These are phyloP conservation scores for Cryptus armator DNA, from an alignment of 2,888 invertebrate species.

Conservation along the genomic window DNA sequence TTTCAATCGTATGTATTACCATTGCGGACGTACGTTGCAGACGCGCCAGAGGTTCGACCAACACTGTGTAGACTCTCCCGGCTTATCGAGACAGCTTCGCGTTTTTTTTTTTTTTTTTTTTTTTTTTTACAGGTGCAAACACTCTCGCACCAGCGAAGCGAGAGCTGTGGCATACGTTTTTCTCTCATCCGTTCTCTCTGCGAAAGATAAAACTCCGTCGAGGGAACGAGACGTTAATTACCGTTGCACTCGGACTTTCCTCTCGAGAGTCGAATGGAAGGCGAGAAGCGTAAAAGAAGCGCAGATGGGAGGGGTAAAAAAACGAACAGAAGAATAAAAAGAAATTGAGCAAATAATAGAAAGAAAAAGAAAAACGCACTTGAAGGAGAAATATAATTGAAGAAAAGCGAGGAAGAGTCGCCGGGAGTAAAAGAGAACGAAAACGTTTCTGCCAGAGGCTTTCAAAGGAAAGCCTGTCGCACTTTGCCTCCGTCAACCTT, in stretches of 20 bases:
- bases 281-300: constrained; percentile 12
- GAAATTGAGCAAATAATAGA: constrained; percentile 41
- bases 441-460: constrained; percentile 30
- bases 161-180: constrained; percentile 30
- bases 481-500: constrained; percentile 3
- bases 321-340: neutral
- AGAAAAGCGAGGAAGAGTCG: constrained; percentile 54
- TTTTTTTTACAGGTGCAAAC: constrained; percentile 50
- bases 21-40: constrained; percentile 36
- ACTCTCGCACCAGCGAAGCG: constrained; percentile 31
- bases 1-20: constrained; percentile 24
- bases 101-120: constrained; percentile 16
- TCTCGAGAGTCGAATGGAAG: constrained; percentile 28
- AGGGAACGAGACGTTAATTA: constrained; percentile 46
- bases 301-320: neutral
- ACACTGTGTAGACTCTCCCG: constrained; percentile 33
- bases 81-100: constrained; percentile 53
- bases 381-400: constrained; percentile 57
- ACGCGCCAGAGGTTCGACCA: neutral
- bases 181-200: constrained; percentile 30
- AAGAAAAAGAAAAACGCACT: constrained; percentile 18
- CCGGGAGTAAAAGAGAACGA: constrained; percentile 6
- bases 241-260: constrained; percentile 33
- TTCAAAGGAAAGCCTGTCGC: constrained; percentile 46
- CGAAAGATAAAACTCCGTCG: constrained; percentile 14